phyloP scores from a whole-genome alignment of 2,113 vertebrate species.

The Madoqua kirkii region DNA sequence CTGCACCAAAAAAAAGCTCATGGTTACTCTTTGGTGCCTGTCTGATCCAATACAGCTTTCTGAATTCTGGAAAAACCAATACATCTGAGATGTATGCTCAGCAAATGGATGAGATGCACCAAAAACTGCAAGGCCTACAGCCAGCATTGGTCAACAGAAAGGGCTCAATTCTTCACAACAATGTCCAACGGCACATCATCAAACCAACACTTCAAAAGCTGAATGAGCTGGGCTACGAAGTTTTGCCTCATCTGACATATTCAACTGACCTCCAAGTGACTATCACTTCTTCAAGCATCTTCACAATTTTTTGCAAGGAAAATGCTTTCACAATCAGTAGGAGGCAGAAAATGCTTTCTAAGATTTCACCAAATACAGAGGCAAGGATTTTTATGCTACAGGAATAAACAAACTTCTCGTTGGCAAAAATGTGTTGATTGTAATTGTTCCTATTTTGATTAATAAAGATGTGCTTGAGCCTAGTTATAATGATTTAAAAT shows the following conservation, averaged over 20 bases:
- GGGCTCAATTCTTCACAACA: neutral
- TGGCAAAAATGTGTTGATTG: neutral
- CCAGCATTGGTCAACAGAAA: neutral
- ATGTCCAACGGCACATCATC: neutral
- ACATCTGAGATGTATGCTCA: neutral
- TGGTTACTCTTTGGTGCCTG: neutral
- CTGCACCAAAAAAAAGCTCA: neutral
- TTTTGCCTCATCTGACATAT: neutral
- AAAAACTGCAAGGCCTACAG: neutral
- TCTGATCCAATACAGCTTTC: neutral
- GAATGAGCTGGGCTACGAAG: neutral
- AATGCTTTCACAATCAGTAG: neutral
- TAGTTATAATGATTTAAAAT: neutral
- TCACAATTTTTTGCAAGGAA: neutral
- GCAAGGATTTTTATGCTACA: neutral
- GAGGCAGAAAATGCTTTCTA: neutral
- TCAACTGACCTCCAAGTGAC: neutral
- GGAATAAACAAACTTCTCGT: neutral
- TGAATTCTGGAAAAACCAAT: neutral
- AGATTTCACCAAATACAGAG: neutral
- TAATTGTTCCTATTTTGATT: neutral
- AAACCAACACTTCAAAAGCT: neutral
- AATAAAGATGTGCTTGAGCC: neutral
- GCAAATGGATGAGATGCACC: neutral
- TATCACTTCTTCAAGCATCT: neutral